phyloP scores from a whole-genome alignment of 2,888 invertebrate genomes.

The Epiblema foenella region DNA sequence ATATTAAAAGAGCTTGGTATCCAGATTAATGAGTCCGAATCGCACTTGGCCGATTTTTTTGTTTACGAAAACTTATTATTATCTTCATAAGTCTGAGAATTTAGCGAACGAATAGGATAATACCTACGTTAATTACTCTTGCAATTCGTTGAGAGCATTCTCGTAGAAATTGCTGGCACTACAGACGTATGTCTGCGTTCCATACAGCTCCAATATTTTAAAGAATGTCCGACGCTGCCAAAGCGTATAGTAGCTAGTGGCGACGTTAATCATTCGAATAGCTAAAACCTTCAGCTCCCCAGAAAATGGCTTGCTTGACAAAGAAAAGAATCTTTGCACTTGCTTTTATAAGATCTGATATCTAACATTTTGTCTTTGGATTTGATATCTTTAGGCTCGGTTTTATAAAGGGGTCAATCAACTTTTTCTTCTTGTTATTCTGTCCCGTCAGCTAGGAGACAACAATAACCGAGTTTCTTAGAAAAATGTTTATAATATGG shows the following conservation, averaged over 20 bases:
- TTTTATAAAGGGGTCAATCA: no score
- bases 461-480: no score
- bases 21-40: background rate
- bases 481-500: no score
- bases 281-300: background rate
- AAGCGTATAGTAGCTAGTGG: background rate
- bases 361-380: background rate
- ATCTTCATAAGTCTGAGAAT: no score
- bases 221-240: conserved; percentile 5
- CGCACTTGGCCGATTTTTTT: no score
- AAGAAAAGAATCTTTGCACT: background rate
- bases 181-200: conserved; percentile 1
- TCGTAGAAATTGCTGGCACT: no score
- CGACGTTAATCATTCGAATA: conserved; percentile 6
- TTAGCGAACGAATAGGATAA: no score
- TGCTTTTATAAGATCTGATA: background rate
- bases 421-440: no score
- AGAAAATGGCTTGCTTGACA: background rate
- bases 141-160: background rate
- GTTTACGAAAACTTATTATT: no score
- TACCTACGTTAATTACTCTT: background rate
- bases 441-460: no score
- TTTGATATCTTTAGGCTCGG: no score
- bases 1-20: background rate
- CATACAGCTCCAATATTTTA: conserved; percentile 6